Evolutionary conservation across 2,113 vertebrate genomes (phyloP).

Genomic region (Aegithalos caudatus): DNA sequence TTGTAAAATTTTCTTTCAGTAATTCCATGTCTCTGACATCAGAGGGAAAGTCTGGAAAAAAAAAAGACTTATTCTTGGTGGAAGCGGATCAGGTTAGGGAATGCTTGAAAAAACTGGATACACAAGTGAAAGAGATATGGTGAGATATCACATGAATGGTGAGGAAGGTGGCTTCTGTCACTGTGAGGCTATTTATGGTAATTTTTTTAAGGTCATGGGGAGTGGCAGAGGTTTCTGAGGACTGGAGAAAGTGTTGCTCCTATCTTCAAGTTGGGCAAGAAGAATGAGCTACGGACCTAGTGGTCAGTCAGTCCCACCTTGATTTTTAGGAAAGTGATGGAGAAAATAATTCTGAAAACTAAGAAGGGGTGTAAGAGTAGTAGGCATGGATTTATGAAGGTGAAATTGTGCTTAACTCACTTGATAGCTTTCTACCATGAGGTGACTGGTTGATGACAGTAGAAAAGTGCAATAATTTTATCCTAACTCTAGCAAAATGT

Average conservation of each 20-base stretch:
- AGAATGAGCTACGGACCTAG: not conserved
- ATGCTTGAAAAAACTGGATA: not conserved
- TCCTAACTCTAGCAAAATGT: not conserved
- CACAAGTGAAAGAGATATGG: not conserved
- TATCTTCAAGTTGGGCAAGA: not conserved
- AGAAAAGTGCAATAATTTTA: not conserved
- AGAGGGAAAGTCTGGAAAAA: not conserved
- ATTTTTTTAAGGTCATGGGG: not conserved
- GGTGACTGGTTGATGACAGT: not conserved
- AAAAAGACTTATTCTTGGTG: not conserved
- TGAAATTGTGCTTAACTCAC: not conserved
- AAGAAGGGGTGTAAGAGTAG: not conserved
- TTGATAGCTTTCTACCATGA: not conserved
- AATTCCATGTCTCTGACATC: not conserved
- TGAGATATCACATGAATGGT: not conserved
- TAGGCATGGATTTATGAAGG: not conserved
- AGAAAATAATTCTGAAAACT: not conserved
- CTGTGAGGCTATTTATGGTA: not conserved
- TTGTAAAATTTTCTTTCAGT: not conserved
- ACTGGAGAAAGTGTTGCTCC: not conserved
- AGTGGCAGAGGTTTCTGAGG: not conserved
- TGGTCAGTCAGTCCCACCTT: not conserved
- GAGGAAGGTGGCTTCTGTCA: not conserved
- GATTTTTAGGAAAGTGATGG: not conserved
- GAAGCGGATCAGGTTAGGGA: not conserved